Evolutionary conservation across 37 sponge, comb jelly and placozoan species (phyloP).

Genomic region (Axinella damicornis): DNA sequence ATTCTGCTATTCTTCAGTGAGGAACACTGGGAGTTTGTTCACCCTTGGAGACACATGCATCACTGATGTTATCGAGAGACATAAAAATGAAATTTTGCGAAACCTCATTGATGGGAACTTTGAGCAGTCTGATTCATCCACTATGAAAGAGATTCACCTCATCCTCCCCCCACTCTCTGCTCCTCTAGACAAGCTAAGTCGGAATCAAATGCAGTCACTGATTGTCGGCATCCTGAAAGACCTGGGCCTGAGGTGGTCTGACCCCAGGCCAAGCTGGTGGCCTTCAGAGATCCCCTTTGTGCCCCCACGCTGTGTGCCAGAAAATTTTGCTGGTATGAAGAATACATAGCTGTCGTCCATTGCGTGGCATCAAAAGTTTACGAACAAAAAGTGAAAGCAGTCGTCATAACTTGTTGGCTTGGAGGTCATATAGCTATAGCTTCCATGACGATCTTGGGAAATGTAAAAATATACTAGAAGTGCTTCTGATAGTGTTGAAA

Average conservation of each 20-base stretch:
- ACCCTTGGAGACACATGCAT: slow-evolving; percentile 65
- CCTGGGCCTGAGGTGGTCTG: slow-evolving; percentile 60
- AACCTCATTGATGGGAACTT: slow-evolving; percentile 20
- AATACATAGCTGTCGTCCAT: too few species aligned
- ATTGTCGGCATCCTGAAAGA: slow-evolving; percentile 74
- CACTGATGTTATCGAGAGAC: slow-evolving; percentile 67
- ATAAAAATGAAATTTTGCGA: slow-evolving; percentile 57
- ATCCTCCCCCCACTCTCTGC: slow-evolving; percentile 61
- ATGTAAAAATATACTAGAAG: too few species aligned
- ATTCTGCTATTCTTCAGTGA: slow-evolving; percentile 62
- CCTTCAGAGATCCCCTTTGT: slow-evolving; percentile 68
- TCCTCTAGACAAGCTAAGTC: slow-evolving; percentile 52
- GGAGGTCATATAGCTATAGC: too few species aligned
- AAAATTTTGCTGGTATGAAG: slow-evolving; percentile 48
- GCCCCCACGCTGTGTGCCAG: slow-evolving; percentile 43
- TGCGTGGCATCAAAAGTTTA: too few species aligned
- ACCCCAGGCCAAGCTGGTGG: slow-evolving; percentile 75
- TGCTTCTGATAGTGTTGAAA: too few species aligned
- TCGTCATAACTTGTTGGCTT: too few species aligned
- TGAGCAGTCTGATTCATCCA: neutral
- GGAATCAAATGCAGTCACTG: slow-evolving; percentile 45
- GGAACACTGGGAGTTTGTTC: slow-evolving; percentile 69
- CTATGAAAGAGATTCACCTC: slow-evolving; percentile 55
- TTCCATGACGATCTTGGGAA: too few species aligned
- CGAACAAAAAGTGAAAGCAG: too few species aligned